phyloP scores from a whole-genome alignment of 2,888 invertebrate genomes.

The Ethmia dodecea region DNA sequence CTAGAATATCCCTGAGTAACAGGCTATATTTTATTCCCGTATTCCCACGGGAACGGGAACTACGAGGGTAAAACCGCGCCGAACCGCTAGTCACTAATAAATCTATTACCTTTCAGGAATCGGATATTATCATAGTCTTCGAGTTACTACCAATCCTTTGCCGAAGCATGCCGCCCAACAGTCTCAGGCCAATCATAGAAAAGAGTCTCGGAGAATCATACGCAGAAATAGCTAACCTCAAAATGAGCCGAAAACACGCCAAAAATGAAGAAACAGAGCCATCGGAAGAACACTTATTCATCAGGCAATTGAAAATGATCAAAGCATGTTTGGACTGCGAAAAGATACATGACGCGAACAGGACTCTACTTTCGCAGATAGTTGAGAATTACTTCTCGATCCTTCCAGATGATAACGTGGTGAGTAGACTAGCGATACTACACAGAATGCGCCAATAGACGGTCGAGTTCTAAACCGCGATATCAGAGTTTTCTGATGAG shows the following conservation, averaged over 20 bases:
- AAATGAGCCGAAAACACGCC: no score
- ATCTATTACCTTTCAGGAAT: slow-evolving; percentile 61
- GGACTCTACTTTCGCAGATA: slow-evolving; percentile 64
- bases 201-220: slow-evolving; percentile 57
- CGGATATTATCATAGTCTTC: slow-evolving; percentile 63
- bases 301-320: slow-evolving; percentile 42
- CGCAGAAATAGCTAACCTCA: slow-evolving; percentile 23
- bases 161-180: slow-evolving; percentile 75
- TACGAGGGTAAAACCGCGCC: no score
- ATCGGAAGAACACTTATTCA: slow-evolving; percentile 29
- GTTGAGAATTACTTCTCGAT: slow-evolving; percentile 65
- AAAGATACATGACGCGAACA: slow-evolving; percentile 79
- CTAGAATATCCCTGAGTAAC: no score
- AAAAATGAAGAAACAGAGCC: no score
- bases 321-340: slow-evolving; percentile 63
- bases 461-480: no score
- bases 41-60: no score
- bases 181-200: slow-evolving; percentile 73
- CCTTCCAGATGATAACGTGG: slow-evolving; percentile 60
- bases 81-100: no score
- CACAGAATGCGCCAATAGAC: no score
- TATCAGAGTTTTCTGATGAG: no score
- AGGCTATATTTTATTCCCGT: no score
- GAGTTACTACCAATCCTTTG: slow-evolving; percentile 74
- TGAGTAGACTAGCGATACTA: no score